Conservation (phyloP, 2,113 vertebrate genomes). For the Trichechus manatus region DNA sequence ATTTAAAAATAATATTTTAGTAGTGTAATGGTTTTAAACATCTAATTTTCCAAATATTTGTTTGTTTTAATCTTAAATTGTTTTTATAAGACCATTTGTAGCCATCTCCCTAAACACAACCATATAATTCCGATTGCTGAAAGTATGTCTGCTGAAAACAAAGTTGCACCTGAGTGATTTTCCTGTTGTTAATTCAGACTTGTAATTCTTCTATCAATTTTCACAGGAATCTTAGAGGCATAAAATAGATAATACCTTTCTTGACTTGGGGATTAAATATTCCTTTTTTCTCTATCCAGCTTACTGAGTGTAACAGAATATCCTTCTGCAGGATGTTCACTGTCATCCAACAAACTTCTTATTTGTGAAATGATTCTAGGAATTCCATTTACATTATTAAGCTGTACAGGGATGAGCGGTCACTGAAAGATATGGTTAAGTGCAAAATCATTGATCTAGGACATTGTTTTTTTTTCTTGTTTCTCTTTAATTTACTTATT, state of each 20-base stretch:
- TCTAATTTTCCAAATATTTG: neutral
- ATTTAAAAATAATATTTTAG: neutral
- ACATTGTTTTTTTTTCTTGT: neutral
- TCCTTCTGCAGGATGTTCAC: neutral
- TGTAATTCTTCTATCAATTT: slow-evolving; percentile 45
- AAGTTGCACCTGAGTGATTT: slow-evolving; percentile 46
- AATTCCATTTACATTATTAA: neutral
- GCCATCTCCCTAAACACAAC: neutral
- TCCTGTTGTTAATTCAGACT: slow-evolving; percentile 22
- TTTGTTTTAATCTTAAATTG: slow-evolving; percentile 49
- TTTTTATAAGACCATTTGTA: neutral
- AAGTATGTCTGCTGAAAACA: neutral
- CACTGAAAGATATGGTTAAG: neutral
- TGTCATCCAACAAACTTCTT: neutral
- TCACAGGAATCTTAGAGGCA: slow-evolving; percentile 6
- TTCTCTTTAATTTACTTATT: neutral
- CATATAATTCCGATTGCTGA: neutral
- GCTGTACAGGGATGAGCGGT: neutral
- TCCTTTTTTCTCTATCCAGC: neutral
- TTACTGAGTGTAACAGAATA: neutral
- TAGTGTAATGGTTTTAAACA: neutral
- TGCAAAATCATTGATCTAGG: neutral
- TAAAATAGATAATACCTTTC: neutral
- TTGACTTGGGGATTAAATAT: neutral
- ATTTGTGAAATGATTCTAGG: slow-evolving; percentile 17